Percentiles rank a stretch among this genome's conserved stretches.
Conservation (phyloP, 1,140 invertebrate species). For the Caenorhabditis briggsae region DNA sequence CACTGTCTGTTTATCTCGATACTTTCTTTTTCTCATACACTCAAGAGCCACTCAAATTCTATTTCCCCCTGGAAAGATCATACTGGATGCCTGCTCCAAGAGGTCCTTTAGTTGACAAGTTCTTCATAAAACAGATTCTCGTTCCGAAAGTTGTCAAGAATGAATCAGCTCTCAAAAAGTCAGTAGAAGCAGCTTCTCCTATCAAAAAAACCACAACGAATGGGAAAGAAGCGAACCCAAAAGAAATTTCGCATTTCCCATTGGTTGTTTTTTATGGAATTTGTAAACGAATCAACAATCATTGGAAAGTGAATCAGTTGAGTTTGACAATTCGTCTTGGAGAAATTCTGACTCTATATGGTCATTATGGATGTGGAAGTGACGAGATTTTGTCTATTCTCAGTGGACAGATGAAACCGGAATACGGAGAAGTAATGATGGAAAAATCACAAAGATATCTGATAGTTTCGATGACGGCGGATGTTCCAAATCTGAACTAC, state of each 20-base stretch:
- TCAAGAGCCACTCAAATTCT: neutral
- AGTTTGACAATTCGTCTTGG: conserved; percentile 16
- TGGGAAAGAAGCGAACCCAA: neutral
- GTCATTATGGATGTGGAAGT: conserved; percentile 44
- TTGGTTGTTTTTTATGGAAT: neutral
- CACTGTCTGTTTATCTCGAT: neutral
- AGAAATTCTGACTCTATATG: conserved; percentile 24
- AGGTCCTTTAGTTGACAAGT: conserved; percentile 1
- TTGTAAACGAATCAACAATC: conserved; percentile 15
- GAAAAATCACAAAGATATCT: conserved; percentile 33
- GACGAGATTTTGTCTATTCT: conserved; percentile 17
- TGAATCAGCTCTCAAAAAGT: neutral
- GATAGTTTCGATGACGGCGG: neutral
- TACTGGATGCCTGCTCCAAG: conserved; percentile 14
- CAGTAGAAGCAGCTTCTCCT: neutral
- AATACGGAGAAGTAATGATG: conserved; percentile 28
- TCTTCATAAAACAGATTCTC: neutral
- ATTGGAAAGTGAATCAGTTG: conserved; percentile 35
- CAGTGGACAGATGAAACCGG: conserved; percentile 17
- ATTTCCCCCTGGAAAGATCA: neutral
- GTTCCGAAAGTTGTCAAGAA: neutral
- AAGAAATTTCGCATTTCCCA: neutral
- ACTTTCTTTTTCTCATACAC: conserved; percentile 9
- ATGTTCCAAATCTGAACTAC: conserved; percentile 30
- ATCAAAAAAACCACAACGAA: neutral